Conservation (phyloP, 2,888 invertebrate genomes). For the Harpalus rubripes region DNA sequence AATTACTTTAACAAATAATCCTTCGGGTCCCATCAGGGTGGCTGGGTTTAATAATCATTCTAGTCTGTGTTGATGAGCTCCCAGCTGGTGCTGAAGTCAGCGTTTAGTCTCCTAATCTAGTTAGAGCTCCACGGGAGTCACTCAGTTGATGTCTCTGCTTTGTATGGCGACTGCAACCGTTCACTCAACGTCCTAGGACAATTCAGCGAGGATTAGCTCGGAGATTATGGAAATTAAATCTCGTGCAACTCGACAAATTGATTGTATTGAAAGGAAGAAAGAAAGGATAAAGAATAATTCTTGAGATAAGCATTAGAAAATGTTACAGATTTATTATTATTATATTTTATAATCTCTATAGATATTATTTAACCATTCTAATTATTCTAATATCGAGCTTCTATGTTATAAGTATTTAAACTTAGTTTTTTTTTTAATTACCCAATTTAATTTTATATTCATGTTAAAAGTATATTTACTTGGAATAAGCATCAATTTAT, state of each 20-base stretch:
- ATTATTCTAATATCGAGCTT: no score
- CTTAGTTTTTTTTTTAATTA: no score
- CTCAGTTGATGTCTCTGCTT: conserved; percentile 41
- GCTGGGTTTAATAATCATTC: background rate
- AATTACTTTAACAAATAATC: background rate
- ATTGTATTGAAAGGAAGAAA: background rate
- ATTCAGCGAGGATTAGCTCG: conserved; percentile 23
- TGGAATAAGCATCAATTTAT: no score
- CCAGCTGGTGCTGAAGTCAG: conserved; percentile 39
- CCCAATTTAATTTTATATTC: no score
- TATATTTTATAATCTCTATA: no score
- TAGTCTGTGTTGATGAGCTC: conserved; percentile 27
- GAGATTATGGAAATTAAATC: conserved; percentile 43
- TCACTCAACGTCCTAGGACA: conserved; percentile 17
- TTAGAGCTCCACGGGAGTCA: conserved; percentile 26
- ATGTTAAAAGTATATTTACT: no score
- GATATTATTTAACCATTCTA: no score
- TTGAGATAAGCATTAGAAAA: background rate
- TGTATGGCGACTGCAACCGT: conserved; percentile 26
- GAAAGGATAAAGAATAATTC: background rate
- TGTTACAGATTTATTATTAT: no score
- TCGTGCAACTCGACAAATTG: conserved; percentile 31
- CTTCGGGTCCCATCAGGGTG: background rate
- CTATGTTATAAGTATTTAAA: no score
- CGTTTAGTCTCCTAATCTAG: conserved; percentile 43